Percentiles rank a stretch among this genome's conserved stretches.
These are phyloP conservation scores for Lithophane ornitopus DNA, from an alignment of 2,888 invertebrate genomes.

Conservation along the genomic window DNA sequence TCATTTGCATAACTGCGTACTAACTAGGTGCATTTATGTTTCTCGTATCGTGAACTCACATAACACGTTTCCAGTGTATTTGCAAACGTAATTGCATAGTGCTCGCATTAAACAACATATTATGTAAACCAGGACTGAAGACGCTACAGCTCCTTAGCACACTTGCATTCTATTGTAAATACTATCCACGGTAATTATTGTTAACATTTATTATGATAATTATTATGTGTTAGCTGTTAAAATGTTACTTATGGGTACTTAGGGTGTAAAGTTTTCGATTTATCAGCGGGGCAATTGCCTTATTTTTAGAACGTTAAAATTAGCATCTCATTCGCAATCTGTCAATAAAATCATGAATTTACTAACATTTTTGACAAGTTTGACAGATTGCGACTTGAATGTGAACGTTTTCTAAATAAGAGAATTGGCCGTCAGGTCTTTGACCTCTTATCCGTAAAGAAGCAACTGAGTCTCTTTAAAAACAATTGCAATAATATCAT, in stretches of 20 bases:
- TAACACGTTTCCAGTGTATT: conserved; percentile 49
- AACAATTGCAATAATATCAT: too few relatives aligned
- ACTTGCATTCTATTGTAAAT: conserved; percentile 47
- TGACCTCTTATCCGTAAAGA: too few relatives aligned
- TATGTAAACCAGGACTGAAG: conserved; percentile 59
- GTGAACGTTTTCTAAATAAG: too few relatives aligned
- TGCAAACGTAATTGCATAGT: conserved; percentile 56
- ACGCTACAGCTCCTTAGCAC: conserved; percentile 63
- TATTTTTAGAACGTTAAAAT: too few relatives aligned
- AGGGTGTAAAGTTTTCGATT: neutral
- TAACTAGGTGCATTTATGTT: conserved; percentile 4
- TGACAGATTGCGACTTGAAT: too few relatives aligned
- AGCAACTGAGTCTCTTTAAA: too few relatives aligned
- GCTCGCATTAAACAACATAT: conserved; percentile 46
- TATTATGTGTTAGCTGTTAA: neutral
- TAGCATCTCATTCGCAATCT: too few relatives aligned
- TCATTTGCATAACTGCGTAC: neutral
- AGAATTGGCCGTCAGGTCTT: too few relatives aligned
- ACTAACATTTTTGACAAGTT: too few relatives aligned
- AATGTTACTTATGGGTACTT: conserved; percentile 8
- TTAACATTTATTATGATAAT: neutral
- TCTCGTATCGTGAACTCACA: conserved; percentile 31
- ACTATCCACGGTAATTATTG: conserved; percentile 32
- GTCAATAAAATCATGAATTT: too few relatives aligned
- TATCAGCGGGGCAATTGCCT: too few relatives aligned